A percentile compares a stretch with the other conserved stretches of the same genome.
phyloP scores from a whole-genome alignment of 2,113 vertebrate genomes.

The Benitochromis conjunctus region DNA sequence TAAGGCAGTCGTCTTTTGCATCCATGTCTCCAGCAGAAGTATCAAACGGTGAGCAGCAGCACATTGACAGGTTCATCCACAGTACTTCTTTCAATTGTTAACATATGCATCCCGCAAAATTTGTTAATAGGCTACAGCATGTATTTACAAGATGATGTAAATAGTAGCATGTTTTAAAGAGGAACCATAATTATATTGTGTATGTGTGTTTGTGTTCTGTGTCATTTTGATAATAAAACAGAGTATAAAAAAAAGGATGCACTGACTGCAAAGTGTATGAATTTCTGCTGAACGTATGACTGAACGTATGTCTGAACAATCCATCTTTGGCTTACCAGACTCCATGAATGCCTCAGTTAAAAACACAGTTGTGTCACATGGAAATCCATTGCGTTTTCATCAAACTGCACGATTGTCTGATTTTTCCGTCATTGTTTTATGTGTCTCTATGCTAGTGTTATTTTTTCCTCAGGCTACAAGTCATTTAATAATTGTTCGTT shows the following conservation, averaged over 20 bases:
- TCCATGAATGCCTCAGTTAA: background rate
- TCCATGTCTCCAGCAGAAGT: background rate
- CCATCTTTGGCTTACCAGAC: background rate
- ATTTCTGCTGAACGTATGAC: conserved; percentile 56
- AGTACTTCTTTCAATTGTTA: conserved; percentile 56
- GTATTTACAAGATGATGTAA: conserved; percentile 77
- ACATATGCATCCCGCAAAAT: conserved; percentile 59
- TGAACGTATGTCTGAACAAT: conserved; percentile 51
- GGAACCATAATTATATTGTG: conserved; percentile 72
- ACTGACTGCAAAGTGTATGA: conserved; percentile 71
- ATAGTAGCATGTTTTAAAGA: conserved; percentile 86
- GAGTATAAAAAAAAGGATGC: conserved; percentile 46
- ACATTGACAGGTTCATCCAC: conserved; percentile 30
- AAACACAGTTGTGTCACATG: conserved; percentile 25
- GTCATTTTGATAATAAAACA: conserved; percentile 78
- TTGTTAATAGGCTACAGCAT: conserved; percentile 80
- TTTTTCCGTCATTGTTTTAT: conserved; percentile 19
- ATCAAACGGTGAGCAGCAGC: background rate
- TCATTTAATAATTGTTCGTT: conserved; percentile 3
- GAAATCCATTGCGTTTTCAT: conserved; percentile 6
- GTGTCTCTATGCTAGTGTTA: conserved; percentile 24
- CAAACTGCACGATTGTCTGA: conserved; percentile 28
- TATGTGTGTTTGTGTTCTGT: conserved; percentile 73
- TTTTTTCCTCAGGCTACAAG: conserved; percentile 14
- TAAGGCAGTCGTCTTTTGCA: background rate